Base-by-base conservation (phyloP, 2,888 invertebrate genomes). In the Blera fallax region DNA sequence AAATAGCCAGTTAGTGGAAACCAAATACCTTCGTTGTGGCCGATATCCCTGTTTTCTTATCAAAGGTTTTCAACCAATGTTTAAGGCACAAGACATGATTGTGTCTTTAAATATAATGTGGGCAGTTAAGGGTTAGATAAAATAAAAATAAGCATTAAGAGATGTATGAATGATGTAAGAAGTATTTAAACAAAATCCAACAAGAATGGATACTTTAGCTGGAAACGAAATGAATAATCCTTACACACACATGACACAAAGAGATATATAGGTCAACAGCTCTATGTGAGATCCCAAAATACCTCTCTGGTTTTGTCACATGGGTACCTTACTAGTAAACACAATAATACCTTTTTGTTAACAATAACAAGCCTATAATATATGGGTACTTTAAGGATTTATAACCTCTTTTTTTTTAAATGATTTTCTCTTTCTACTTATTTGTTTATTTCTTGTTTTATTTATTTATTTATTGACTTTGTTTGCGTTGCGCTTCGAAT, bases 381-480 rank as follows among this genome's bases (percentile, higher is more conserved):
- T 45, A 64, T 18, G 16, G 0, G 45, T 32, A 64, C 11, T 64
- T n/a, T n/a, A n/a, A n/a, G n/a, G 29, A 16, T 16, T 43, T 8
- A 24, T 37, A 7, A 24, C n/a, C 1, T 4, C n/a, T 43, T 24
- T 1, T 11, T 37, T 37, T 18, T 58, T 10, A 45, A 29, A 14
- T 10, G 32, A 14, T 24, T 29, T 27, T 29, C 11, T n/a, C 14
- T 32, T 16, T 34, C 56, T 43, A 54, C 67, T 54, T 52, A 67
- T 43, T 50, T 14, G 50, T 37, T 54, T 65, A 11, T 65, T 37
- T 52, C 24, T 32, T 45, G 21, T 45, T 62, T 11, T 50, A 34
- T n/a, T 50, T 27, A 34, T n/a, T 50, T 27, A 3, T 64, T 56
- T 52, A 27, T 69, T 69, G 29, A 52, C 21, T 73, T 45, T n/a